A percentile compares a stretch with the other conserved stretches of the same genome.
Conservation (phyloP, 2,797 vertebrate genomes). For the Valencia hispanica region DNA sequence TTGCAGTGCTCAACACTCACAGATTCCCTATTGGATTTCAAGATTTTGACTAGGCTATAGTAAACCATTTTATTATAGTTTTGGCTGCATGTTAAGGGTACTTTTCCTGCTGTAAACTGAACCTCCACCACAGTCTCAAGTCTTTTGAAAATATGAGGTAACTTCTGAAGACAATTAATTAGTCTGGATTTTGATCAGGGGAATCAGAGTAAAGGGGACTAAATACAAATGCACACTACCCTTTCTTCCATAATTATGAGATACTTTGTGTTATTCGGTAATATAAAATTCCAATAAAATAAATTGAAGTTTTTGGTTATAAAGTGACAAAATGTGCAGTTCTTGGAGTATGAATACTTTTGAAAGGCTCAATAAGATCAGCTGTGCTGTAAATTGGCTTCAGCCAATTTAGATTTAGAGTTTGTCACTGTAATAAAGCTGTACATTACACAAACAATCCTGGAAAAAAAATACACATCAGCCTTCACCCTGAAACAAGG, state of each 20-base stretch:
- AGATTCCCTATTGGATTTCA: background rate
- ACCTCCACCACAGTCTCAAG: background rate
- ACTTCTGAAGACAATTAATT: no score
- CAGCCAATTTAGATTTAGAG: background rate
- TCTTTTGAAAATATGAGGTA: no score
- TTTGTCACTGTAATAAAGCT: background rate
- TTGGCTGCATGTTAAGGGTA: background rate
- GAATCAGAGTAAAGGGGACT: no score
- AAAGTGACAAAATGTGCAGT: background rate
- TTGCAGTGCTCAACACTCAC: background rate
- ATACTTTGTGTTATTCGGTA: background rate
- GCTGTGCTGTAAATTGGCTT: background rate
- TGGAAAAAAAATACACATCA: constrained; percentile 2
- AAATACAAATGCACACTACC: no score
- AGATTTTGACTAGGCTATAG: background rate
- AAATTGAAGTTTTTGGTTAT: background rate
- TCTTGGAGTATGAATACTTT: background rate
- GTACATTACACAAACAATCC: background rate
- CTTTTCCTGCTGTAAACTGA: background rate
- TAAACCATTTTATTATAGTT: background rate
- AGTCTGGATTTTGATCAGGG: no score
- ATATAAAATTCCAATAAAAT: background rate
- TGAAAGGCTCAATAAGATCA: background rate
- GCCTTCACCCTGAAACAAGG: constrained; percentile 1
- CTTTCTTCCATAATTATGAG: background rate